A percentile compares a stretch with the other conserved stretches of the same genome.
phyloP scores from a whole-genome alignment of 2,888 invertebrate genomes.

The Erebia epiphron region DNA sequence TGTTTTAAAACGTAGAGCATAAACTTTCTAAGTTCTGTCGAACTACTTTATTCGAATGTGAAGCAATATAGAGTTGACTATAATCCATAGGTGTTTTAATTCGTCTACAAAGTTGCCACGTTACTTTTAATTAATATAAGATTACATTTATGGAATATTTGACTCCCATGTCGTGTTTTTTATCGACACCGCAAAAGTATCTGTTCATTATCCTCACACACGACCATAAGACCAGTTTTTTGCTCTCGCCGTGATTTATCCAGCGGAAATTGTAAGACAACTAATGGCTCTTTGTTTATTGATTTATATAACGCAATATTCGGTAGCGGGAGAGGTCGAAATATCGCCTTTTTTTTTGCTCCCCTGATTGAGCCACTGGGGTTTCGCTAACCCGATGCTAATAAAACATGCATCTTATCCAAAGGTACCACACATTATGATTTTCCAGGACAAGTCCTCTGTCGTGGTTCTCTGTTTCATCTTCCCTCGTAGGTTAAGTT shows the following conservation, averaged over 20 bases:
- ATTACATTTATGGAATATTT: slow-evolving; percentile 19
- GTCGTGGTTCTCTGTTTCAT: too few relatives aligned
- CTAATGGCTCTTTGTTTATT: slow-evolving; percentile 81
- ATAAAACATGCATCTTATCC: slow-evolving; percentile 32
- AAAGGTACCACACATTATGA: neutral
- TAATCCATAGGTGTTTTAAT: neutral
- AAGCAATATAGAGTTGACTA: too few relatives aligned
- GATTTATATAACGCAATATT: slow-evolving; percentile 79
- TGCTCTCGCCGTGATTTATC: slow-evolving; percentile 72
- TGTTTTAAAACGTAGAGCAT: too few relatives aligned
- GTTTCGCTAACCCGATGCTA: slow-evolving; percentile 50
- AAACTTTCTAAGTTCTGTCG: too few relatives aligned
- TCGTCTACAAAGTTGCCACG: neutral
- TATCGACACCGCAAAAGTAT: slow-evolving; percentile 46
- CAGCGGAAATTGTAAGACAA: slow-evolving; percentile 80
- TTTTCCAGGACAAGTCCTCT: neutral
- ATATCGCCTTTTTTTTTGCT: slow-evolving; percentile 61
- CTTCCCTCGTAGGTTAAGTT: too few relatives aligned
- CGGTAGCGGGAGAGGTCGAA: slow-evolving; percentile 74
- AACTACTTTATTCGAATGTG: too few relatives aligned
- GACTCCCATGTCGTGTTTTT: slow-evolving; percentile 31
- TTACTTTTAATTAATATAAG: slow-evolving; percentile 18
- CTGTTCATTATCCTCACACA: slow-evolving; percentile 64
- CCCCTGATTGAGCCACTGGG: slow-evolving; percentile 68
- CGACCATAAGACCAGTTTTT: slow-evolving; percentile 62